Evolutionary conservation across 2,888 invertebrate species (phyloP), one percentile per base, ranked within the genome.

Genomic region (Stictocephala bisonia): DNA sequence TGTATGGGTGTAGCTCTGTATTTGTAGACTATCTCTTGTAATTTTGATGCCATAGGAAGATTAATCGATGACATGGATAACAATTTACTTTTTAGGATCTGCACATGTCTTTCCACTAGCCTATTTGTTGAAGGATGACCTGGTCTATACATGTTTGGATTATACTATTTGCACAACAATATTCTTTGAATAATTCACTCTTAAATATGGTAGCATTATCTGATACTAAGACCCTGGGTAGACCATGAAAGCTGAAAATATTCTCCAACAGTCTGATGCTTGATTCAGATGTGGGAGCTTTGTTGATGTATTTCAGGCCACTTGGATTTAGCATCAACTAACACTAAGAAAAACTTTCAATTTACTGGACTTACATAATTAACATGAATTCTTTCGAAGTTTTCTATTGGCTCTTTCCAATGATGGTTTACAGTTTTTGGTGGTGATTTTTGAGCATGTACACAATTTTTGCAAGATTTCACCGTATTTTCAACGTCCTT

Each of bases 201-300:
- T n/a, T 64, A 44, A 78, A 78, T n/a, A 75, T 70, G 13, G 77
- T 66, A 27, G 77, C 76, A 48, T 76, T 77, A 41, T 77, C 75
- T 20, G 66, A 71, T 1, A 75, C 77, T 11, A 75, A 67, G 18
- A 74, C 48, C 1, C 56, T 58, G 7, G 75, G 74, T 18, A 66
- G 53, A 1, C 74, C 73, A 58, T 74, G 71, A n/a, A 26, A 35
- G 15, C 58, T 60, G 29, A 77, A 77, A n/a, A 77, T 74, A 20
- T 76, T 72, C 7, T 26, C 9, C 20, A 75, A 68, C 13, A 74
- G 29, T 29, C 15, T 20, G 0, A 77, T 72, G 6, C 75, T 77
- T n/a, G 15, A 64, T 18, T 22, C 56, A 15, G 72, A 67, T n/a
- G 68, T 72, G 15, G 75, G 75, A 9, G 74, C 41, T 18, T 11